Base-by-base conservation (phyloP, 2,113 vertebrate genomes). In the Pycnonotus jocosus region DNA sequence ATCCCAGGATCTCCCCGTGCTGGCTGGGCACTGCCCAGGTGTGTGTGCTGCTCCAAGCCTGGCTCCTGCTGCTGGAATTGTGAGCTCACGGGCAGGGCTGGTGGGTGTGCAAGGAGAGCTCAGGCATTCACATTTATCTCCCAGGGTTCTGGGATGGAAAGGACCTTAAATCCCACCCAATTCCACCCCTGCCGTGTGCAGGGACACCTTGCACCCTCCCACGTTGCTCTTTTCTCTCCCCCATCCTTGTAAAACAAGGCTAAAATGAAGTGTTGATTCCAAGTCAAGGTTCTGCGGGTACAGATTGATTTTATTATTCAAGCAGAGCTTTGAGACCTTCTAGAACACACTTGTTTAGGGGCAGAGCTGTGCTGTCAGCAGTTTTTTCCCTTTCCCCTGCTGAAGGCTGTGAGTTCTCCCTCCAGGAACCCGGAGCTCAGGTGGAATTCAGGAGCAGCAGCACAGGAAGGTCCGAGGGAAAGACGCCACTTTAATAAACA, bases 1-100 rank as follows among this genome's bases (percentile, higher is more conserved):
- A n/a, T n/a, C n/a, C n/a, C n/a, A 24, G 3, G 60, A 0, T 19
- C 2, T 17, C 1, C 57, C 17, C 4, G 3, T 2, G 33, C 8
- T 81, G 40, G 19, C 19, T 19, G 72, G 24, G 47, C 12, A 0
- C 27, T 48, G 3, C 2, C 12, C 28, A 6, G 28, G 21, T 11
- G 3, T 2, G 3, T 2, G 1, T 14, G 38, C 53, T 28, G 21
- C 1, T 30, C 35, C 78, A 11, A 57, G 50, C 40, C 37, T 8
- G 2, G 3, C 22, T 0, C 0, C 20, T 2, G 6, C 28, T 30
- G 73, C 38, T 38, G 38, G 38, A 38, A 38, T 38, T 17, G 40
- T 3, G 83, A 69, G 80, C 42, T 60, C 47, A 2, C 21, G 3
- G 42, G 44, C 23, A 30, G 51, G 15, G 56, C 35, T 22, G 53